Percentiles rank a stretch among this genome's conserved stretches.
Conservation (phyloP, 2,113 vertebrate species). For the Sturnira hondurensis region DNA sequence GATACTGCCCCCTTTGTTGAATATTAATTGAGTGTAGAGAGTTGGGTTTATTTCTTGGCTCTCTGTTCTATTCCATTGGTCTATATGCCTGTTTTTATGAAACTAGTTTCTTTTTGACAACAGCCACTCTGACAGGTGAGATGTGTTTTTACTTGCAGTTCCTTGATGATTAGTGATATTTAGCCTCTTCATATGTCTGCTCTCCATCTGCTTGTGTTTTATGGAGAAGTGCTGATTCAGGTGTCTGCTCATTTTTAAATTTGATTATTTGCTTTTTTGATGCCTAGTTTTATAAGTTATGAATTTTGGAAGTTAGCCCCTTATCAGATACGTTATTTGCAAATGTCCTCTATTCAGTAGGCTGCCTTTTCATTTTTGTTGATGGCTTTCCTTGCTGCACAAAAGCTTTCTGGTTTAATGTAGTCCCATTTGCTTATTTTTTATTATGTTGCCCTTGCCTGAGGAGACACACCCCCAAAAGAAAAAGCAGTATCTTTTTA, state of each 20-base stretch:
- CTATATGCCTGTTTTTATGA: too few relatives aligned
- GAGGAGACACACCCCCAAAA: background rate
- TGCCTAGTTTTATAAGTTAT: background rate
- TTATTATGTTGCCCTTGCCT: background rate
- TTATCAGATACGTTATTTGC: background rate
- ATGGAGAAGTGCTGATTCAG: background rate
- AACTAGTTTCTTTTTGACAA: background rate
- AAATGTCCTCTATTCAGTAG: background rate
- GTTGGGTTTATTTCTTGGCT: too few relatives aligned
- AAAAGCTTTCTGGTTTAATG: background rate
- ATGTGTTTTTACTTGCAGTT: background rate
- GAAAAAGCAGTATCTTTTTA: conserved; percentile 11
- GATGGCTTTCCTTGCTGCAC: background rate
- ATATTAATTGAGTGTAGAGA: too few relatives aligned
- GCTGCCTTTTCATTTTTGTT: background rate
- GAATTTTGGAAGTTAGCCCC: background rate
- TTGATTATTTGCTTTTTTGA: background rate
- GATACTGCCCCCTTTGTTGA: too few relatives aligned
- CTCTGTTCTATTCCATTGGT: too few relatives aligned
- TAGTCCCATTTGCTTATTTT: background rate
- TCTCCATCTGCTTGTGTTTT: background rate
- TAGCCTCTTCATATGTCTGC: background rate
- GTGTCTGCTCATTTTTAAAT: background rate
- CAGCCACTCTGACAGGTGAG: background rate
- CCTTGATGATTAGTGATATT: background rate